These are phyloP conservation scores for Terebella lapidaria DNA, from an alignment of 2,888 invertebrate genomes.

Conservation along the genomic window DNA sequence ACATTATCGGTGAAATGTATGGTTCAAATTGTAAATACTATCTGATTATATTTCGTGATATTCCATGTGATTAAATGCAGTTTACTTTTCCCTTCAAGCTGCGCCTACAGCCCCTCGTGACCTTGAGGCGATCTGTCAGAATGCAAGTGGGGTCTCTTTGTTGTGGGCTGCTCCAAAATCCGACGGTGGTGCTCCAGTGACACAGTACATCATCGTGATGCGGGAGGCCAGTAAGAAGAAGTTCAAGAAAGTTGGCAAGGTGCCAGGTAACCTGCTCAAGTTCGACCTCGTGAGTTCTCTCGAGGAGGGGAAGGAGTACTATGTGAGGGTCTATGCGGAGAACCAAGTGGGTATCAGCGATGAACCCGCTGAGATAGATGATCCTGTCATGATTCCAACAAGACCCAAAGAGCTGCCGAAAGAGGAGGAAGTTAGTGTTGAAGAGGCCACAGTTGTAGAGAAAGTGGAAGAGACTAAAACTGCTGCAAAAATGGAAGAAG, in stretches of 20 bases:
- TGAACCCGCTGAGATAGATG: conserved; percentile 16
- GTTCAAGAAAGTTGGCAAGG: conserved; percentile 22
- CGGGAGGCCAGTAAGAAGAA: conserved; percentile 22
- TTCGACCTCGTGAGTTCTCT: conserved; percentile 11
- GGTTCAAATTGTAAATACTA: too few species aligned
- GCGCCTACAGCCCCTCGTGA: conserved; percentile 28
- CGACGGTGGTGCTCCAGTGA: conserved; percentile 76
- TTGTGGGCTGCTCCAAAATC: conserved; percentile 76
- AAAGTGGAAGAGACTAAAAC: neutral
- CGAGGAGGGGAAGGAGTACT: conserved; percentile 17
- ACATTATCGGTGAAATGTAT: too few species aligned
- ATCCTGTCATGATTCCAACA: conserved; percentile 5
- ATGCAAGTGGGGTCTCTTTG: conserved; percentile 51
- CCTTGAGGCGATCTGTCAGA: conserved; percentile 34
- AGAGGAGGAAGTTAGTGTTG: neutral
- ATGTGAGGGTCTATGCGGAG: conserved; percentile 22
- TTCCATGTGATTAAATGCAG: too few species aligned
- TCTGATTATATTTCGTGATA: too few species aligned
- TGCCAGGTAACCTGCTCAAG: conserved; percentile 6
- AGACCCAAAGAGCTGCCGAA: neutral
- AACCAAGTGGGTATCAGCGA: conserved; percentile 20
- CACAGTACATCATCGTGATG: conserved; percentile 23
- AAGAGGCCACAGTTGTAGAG: conserved; percentile 2
- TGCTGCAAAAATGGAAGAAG: neutral
- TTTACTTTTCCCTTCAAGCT: too few species aligned